Percentiles rank a stretch among this genome's conserved stretches.
phyloP scores from a whole-genome alignment of 2,888 invertebrate genomes.

The Biston betularia region DNA sequence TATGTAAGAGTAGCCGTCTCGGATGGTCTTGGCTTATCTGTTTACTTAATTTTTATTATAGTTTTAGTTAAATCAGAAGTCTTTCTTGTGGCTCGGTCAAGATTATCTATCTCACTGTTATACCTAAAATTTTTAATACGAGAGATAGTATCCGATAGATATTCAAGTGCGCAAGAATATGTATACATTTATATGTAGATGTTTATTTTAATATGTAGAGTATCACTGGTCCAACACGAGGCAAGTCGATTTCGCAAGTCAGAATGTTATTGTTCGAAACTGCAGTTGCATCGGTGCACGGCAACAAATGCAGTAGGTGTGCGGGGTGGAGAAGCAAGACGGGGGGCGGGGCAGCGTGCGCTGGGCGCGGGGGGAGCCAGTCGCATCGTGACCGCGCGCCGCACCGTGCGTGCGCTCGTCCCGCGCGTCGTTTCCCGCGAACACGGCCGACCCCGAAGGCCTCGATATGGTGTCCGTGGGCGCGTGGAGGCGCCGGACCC shows the following conservation, averaged over 20 bases:
- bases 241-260: constrained; percentile 33
- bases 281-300: constrained; percentile 66
- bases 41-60: not conserved
- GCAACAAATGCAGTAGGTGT: constrained; percentile 77
- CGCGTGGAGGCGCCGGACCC: constrained; percentile 80
- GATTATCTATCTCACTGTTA: not conserved
- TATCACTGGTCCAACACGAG: not conserved
- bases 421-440: constrained; percentile 75
- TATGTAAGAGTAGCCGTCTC: not conserved
- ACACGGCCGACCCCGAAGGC: constrained; percentile 60
- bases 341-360: constrained; percentile 62
- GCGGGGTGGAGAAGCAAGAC: constrained; percentile 55
- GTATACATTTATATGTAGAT: not conserved
- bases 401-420: constrained; percentile 56
- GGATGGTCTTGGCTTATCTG: constrained; percentile 6
- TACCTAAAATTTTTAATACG: no score
- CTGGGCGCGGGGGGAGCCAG: constrained; percentile 66
- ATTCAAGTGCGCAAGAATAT: not conserved
- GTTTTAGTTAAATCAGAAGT: no score
- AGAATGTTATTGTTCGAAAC: constrained; percentile 34
- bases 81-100: not conserved
- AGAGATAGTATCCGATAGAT: not conserved
- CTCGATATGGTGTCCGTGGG: constrained; percentile 79
- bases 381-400: constrained; percentile 77
- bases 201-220: not conserved